phyloP scores from a whole-genome alignment of 2,797 vertebrate species.

The Lates japonicus region DNA sequence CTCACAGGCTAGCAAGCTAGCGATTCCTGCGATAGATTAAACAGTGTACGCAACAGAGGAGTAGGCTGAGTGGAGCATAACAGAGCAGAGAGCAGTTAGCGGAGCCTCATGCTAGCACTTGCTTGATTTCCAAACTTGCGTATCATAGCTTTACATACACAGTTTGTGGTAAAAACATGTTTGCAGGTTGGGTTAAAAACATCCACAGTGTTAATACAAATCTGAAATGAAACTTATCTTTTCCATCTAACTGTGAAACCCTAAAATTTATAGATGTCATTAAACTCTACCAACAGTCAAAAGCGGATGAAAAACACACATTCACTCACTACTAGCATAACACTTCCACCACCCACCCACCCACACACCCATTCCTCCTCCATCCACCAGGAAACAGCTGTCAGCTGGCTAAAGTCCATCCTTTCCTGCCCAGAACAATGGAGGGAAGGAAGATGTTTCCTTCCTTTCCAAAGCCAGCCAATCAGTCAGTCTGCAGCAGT shows the following conservation, averaged over 20 bases:
- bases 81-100: too few species aligned
- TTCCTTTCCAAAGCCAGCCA: constrained; percentile 75
- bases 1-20: too few species aligned
- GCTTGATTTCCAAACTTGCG: neutral
- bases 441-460: constrained; percentile 93
- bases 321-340: constrained; percentile 43
- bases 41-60: too few species aligned
- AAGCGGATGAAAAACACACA: constrained; percentile 27
- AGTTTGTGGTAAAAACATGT: neutral
- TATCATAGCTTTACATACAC: neutral
- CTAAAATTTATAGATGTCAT: constrained; percentile 23
- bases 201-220: neutral
- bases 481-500: constrained; percentile 36
- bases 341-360: constrained; percentile 43
- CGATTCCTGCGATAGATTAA: too few species aligned
- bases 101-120: neutral
- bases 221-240: constrained; percentile 3
- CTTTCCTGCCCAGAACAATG: constrained; percentile 93
- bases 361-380: constrained; percentile 73
- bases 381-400: constrained; percentile 88
- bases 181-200: constrained; percentile 1
- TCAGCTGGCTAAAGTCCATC: constrained; percentile 88
- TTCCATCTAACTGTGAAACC: neutral
- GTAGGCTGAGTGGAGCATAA: too few species aligned
- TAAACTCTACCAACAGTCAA: constrained; percentile 26